phyloP scores from a whole-genome alignment of 2,797 vertebrate genomes.

The Carduelis carduelis region DNA sequence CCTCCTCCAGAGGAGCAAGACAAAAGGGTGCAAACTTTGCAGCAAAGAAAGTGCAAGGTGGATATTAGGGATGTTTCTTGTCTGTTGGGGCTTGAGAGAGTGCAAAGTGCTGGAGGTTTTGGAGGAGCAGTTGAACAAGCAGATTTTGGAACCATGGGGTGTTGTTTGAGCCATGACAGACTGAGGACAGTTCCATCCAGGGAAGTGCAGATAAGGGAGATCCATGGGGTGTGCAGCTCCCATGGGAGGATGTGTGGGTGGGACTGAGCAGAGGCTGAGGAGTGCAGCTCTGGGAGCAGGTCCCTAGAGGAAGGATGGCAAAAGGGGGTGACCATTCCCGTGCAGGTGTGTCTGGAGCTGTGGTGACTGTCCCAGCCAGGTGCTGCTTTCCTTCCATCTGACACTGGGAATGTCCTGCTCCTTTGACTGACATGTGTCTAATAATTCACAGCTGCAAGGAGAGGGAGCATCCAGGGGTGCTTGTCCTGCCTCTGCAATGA shows the following conservation, averaged over 20 bases:
- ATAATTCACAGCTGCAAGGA: neutral
- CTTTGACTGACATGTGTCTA: neutral
- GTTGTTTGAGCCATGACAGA: neutral
- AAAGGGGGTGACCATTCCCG: neutral
- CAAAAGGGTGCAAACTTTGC: neutral
- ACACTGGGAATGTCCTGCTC: neutral
- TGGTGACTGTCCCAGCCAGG: accelerated
- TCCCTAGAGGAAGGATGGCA: neutral
- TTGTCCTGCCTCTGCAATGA: neutral
- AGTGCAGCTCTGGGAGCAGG: neutral
- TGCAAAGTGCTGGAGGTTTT: neutral
- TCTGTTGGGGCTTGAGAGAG: neutral
- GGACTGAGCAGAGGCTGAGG: neutral
- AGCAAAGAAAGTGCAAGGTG: neutral
- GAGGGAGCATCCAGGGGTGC: neutral
- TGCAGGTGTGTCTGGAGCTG: neutral
- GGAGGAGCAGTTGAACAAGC: neutral
- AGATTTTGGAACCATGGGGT: neutral
- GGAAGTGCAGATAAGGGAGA: neutral
- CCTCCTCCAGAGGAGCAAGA: neutral
- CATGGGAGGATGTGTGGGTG: accelerated
- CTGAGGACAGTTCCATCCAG: neutral
- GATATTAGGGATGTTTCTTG: neutral
- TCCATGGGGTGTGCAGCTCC: neutral
- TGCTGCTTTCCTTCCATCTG: neutral